Base-by-base conservation (phyloP, 1,140 invertebrate genomes). In the Dendroctonus valens region DNA sequence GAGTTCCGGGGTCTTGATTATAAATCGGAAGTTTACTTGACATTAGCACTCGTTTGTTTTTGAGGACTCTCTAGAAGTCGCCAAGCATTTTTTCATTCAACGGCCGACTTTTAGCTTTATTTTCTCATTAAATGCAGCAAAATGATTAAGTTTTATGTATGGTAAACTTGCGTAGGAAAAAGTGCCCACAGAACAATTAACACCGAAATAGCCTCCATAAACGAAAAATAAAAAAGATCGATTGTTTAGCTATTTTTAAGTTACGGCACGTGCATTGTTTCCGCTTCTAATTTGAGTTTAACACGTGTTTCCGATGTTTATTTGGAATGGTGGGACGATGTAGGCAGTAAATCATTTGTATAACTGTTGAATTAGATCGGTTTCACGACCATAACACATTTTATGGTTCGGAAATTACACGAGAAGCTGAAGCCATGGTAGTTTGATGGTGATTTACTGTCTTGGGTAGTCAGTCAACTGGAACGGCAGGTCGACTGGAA, bases 221-320 rank as follows among this genome's bases (percentile, higher is more conserved):
- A 9, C 38, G 37, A 26, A 7, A 52, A 26, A 12, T 52, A 6
- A 15, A 11, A 46, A 12, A 40, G 48, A 40, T 38, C 39, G 14
- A 59, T 59, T 49, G 46, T 54, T 63, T 63, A 63, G 60, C 26
- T 63, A 44, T 63, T 54, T 53, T 44, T 26, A 51, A 53, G 42
- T 26, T 54, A 12, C 40, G 60, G 60, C 60, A 63, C 60, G 60
- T 63, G 60, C 60, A 63, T 63, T 63, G 60, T 63, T 63, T 63
- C 60, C 60, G 60, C 54, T 63, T 54, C 60, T 63, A 63, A 63
- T 63, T 63, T 63, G 15, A 40, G 50, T 54, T 63, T 63, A 54
- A 63, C 60, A 63, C 60, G 60, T 63, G 60, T 63, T 63, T 63
- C 60, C 60, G 26, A 53, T 63, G 60, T 63, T 63, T 63, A 63